Base-by-base conservation (phyloP, 2,113 vertebrate species). In the Bothrops jararaca region DNA sequence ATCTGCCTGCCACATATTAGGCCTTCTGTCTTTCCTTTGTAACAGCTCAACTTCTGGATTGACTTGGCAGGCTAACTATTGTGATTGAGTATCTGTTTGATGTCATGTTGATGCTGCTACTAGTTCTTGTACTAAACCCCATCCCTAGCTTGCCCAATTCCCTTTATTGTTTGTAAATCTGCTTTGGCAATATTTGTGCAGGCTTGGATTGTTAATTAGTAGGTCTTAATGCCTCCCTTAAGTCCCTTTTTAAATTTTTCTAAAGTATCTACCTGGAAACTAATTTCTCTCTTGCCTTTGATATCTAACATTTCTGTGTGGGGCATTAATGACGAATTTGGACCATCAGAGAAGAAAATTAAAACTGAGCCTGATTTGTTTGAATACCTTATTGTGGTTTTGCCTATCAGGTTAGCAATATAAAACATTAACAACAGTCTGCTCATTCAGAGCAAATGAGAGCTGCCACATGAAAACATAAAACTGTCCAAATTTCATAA, bases 21-120 rank as follows among this genome's bases (percentile, higher is more conserved):
- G 48, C 56, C 80, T 89, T 91, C 54, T 93, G 90, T 53, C 45
- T 85, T 86, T 92, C 26, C 48, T 93, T 86, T 87, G 57, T 74
- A 86, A 86, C 90, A 91, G 50, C 58, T 89, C 52, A 13, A 85
- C 91, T 92, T 91, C 18, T 50, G 39, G 88, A 74, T 86, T 56
- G 52, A 60, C 80, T 80, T 87, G 57, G 69, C 88, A 74, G 93
- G 80, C 80, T 90, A 74, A 86, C 18, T 85, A 89, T 92, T 93
- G 88, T 89, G 56, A 29, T 86, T 91, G 86, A 89, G 58, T 91
- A 53, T 34, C 34, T 2, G n/a, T 48, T 34, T 56, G 48, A 69
- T 86, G 48, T 69, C 26, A 42, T 86, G 57, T 58, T 88, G 88
- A 42, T 92, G 45, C 86, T 90, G n/a, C 56, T 93, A 34, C 74